These are phyloP conservation scores for Tiphia femorata DNA, from an alignment of 2,888 invertebrate species.

Conservation along the genomic window DNA sequence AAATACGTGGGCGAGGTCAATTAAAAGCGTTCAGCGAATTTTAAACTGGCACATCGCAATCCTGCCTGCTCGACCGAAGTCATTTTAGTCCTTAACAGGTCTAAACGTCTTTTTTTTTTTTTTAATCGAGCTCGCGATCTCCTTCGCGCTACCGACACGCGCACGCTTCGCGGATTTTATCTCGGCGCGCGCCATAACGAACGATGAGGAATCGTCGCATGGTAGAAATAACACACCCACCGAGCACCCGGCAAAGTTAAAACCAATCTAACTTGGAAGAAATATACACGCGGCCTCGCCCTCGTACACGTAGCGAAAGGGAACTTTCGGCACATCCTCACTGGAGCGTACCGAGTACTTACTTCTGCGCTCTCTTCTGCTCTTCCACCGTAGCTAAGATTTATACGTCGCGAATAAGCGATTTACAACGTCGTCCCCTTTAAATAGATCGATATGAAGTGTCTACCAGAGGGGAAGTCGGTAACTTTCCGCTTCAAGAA, in stretches of 20 bases:
- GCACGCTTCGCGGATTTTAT: neutral
- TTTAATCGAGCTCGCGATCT: too few relatives aligned
- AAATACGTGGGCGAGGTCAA: too few relatives aligned
- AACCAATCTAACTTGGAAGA: slow-evolving; percentile 35
- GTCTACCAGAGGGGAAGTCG: neutral
- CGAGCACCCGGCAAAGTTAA: slow-evolving; percentile 23
- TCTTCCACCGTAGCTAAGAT: slow-evolving; percentile 15
- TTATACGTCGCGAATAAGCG: slow-evolving; percentile 38
- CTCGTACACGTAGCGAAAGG: neutral
- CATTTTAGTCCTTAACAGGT: too few relatives aligned
- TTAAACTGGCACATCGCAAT: too few relatives aligned
- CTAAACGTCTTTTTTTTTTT: too few relatives aligned
- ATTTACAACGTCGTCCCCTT: slow-evolving; percentile 31
- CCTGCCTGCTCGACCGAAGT: too few relatives aligned
- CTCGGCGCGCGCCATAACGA: neutral
- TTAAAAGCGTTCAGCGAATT: too few relatives aligned
- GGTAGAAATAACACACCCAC: slow-evolving; percentile 25
- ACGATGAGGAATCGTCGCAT: slow-evolving; percentile 5
- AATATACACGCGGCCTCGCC: slow-evolving; percentile 10
- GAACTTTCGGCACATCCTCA: slow-evolving; percentile 23
- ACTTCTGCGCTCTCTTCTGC: slow-evolving; percentile 6
- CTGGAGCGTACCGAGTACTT: slow-evolving; percentile 8
- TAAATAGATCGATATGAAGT: slow-evolving; percentile 28
- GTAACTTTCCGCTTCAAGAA: too few relatives aligned
- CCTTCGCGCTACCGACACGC: too few relatives aligned